Evolutionary conservation across 2,888 invertebrate species (phyloP), one percentile per base, ranked within the genome.

Genomic region (Pheosia gnoma): DNA sequence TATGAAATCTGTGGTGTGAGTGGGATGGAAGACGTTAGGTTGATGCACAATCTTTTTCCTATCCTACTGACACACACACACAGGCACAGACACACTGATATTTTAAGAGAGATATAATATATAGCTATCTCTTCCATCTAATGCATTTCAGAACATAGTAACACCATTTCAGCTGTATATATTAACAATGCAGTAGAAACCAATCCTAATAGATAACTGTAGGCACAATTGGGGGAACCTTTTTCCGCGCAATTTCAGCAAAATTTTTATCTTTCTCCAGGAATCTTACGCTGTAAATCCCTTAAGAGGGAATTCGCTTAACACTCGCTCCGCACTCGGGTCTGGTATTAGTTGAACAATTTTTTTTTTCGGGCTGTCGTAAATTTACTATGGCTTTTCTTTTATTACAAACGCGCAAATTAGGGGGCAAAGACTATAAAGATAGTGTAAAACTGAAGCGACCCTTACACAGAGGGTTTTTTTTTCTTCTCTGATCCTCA

Each of bases 171-270:
- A 36, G 1, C n/a, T 49, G 39, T 55, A 54, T 54, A 55, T 67
- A 76, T 73, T 73, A 61, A 67, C 51, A 41, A 43, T 49, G 57
- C n/a, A 52, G 58, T 43, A 38, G 51, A 57, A 70, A 68, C 65
- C 59, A 63, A 67, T 61, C 55, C 49, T 58, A 41, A 43, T 57
- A 49, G 9, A 60, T 57, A 54, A 59, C 36, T 55, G 45, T 62
- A 36, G 36, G 25, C 54, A 63, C 62, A 66, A 67, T 70, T 59
- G 62, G 57, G 58, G 53, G 61, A 66, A 67, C 62, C 62, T 62
- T 66, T 69, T 59, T 62, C 62, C 39, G n/a, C 43, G 9, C 45
- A 66, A 63, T 63, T 58, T 55, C 39, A 57, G 62, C 52, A n/a
- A 53, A 60, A 41, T 53, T 66, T 67, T 70, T 61, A 68, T 74